A percentile compares a stretch with the other conserved stretches of the same genome.
Conservation (phyloP, 2,888 invertebrate species). For the Leptarthrus brevirostris region DNA sequence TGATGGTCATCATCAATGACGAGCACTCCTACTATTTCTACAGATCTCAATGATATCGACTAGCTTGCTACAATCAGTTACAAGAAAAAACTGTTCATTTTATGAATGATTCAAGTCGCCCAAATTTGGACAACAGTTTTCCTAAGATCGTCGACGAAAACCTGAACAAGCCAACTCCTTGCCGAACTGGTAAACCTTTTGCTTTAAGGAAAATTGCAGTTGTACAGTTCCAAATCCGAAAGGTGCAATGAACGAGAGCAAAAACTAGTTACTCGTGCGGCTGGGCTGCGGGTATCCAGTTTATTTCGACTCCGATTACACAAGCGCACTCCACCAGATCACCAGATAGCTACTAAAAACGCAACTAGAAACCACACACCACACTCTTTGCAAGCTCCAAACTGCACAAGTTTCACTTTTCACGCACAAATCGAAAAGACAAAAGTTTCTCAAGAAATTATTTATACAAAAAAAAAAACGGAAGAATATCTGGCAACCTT, state of each 20-base stretch:
- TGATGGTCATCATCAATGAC: too few relatives aligned
- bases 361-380: constrained; percentile 8
- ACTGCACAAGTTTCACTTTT: constrained; percentile 35
- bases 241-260: constrained; percentile 31
- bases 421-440: constrained; percentile 6
- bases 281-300: constrained; percentile 7
- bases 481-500: too few relatives aligned
- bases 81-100: too few relatives aligned
- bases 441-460: background rate
- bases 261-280: constrained; percentile 7
- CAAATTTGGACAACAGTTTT: too few relatives aligned
- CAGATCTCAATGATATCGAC: constrained; percentile 35
- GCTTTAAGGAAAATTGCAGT: constrained; percentile 1
- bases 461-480: too few relatives aligned
- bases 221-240: constrained; percentile 2
- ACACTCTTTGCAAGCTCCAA: constrained; percentile 2
- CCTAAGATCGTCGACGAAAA: too few relatives aligned
- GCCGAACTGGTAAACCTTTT: background rate
- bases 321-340: constrained; percentile 35
- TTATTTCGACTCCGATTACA: constrained; percentile 36
- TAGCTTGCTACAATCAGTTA: too few relatives aligned
- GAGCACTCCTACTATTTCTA: too few relatives aligned
- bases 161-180: constrained; percentile 17
- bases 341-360: background rate
- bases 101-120: constrained; percentile 44